phyloP scores from a whole-genome alignment of 1,140 invertebrate genomes.

The Pectinophora gossypiella region DNA sequence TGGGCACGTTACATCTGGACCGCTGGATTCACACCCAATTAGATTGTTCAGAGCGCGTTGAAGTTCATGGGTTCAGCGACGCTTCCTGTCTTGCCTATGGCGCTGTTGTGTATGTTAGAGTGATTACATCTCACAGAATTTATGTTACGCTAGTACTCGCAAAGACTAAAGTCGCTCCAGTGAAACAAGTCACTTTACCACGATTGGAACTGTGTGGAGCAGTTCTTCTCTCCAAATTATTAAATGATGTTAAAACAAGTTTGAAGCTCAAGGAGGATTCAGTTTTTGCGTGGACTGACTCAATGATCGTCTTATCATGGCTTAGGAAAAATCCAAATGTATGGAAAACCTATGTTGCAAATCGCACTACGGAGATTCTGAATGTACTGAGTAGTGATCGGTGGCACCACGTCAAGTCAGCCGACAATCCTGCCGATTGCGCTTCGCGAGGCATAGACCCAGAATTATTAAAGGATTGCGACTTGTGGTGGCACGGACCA shows the following conservation, averaged over 20 bases:
- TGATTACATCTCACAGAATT: background rate
- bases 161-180: conserved; percentile 50
- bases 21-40: conserved; percentile 6
- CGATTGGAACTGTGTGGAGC: conserved; percentile 64
- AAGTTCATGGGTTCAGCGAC: conserved; percentile 13
- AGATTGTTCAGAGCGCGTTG: background rate
- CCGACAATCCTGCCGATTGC: conserved; percentile 1
- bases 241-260: conserved; percentile 3
- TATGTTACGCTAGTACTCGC: conserved; percentile 28
- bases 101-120: background rate
- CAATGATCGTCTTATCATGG: conserved; percentile 44
- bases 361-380: conserved; percentile 27
- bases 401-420: conserved; percentile 3
- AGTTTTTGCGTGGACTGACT: conserved; percentile 43
- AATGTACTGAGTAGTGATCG: background rate
- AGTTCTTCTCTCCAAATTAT: conserved; percentile 14
- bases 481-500: background rate
- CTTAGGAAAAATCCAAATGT: conserved; percentile 8
- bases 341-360: conserved; percentile 41
- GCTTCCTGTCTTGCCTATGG: background rate
- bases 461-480: background rate
- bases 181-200: conserved; percentile 46
- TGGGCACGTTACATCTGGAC: conserved; percentile 12
- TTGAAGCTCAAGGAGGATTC: background rate
- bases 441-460: background rate